Conservation (phyloP, 2,797 vertebrate genomes). For the Balearica regulorum region DNA sequence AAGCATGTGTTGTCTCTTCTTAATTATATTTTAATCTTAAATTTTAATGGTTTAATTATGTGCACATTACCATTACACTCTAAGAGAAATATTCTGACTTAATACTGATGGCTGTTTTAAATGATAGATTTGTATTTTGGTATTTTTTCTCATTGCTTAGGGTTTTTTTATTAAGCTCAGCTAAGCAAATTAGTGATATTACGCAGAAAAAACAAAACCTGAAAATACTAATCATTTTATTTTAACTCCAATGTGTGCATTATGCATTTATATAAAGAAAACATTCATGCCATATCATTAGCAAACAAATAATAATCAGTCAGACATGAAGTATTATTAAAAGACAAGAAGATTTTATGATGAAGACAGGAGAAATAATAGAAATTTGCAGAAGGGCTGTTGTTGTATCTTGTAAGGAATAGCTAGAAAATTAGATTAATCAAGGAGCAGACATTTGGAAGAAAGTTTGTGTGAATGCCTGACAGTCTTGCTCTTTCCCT, state of each 20-base stretch:
- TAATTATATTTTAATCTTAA: constrained; percentile 41
- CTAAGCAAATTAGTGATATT: constrained; percentile 27
- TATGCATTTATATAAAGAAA: constrained; percentile 67
- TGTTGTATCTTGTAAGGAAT: constrained; percentile 99
- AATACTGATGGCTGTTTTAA: constrained; percentile 15
- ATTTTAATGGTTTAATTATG: constrained; percentile 51
- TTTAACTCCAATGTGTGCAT: constrained; percentile 26
- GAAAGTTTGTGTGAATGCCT: constrained; percentile 99
- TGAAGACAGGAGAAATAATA: constrained; percentile 99
- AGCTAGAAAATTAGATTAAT: constrained; percentile 99
- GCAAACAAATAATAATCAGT: constrained; percentile 82
- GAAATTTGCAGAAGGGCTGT: constrained; percentile 96
- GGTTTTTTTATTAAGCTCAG: constrained; percentile 14
- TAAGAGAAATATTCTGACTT: constrained; percentile 1
- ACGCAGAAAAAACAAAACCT: constrained; percentile 27
- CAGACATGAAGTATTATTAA: constrained; percentile 76
- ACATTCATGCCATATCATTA: constrained; percentile 76
- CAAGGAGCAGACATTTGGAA: constrained; percentile 98
- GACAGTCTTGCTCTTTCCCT: constrained; percentile 99
- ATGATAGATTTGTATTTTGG: constrained; percentile 18
- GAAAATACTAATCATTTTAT: constrained; percentile 52
- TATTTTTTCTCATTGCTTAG: not conserved
- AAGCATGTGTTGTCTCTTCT: constrained; percentile 32
- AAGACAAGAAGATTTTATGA: constrained; percentile 87
- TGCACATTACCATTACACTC: not conserved